These are phyloP conservation scores for Leucania comma DNA, from an alignment of 2,888 invertebrate genomes.

Conservation along the genomic window DNA sequence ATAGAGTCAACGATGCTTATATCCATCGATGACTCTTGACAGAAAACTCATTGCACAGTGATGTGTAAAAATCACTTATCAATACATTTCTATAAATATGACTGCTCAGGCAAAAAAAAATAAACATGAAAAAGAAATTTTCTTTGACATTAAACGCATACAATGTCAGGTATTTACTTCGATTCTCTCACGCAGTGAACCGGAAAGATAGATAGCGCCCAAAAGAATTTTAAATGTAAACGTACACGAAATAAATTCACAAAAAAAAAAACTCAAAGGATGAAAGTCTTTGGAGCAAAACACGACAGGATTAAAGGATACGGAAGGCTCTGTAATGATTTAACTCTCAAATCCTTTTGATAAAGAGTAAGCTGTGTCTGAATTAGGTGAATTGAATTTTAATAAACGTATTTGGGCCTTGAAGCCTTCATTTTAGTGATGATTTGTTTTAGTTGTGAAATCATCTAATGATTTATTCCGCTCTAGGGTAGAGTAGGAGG, in stretches of 20 bases:
- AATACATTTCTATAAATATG: neutral
- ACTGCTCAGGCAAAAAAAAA: neutral
- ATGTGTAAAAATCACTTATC: neutral
- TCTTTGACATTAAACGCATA: constrained; percentile 51
- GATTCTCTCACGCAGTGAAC: constrained; percentile 57
- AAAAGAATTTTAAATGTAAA: constrained; percentile 64
- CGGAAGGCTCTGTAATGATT: constrained; percentile 31
- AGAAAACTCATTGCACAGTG: too few species aligned
- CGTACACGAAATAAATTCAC: constrained; percentile 66
- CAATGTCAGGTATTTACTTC: constrained; percentile 49
- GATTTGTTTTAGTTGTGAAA: too few species aligned
- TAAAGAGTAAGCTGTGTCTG: constrained; percentile 9
- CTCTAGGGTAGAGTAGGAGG: too few species aligned
- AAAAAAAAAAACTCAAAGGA: constrained; percentile 60
- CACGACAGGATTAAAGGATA: constrained; percentile 30
- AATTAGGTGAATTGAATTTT: constrained; percentile 20
- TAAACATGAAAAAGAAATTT: constrained; percentile 46
- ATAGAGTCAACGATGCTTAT: too few species aligned
- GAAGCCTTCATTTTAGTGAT: neutral
- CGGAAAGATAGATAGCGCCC: constrained; percentile 65
- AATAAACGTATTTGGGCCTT: neutral
- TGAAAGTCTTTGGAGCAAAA: constrained; percentile 45
- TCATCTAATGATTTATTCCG: too few species aligned
- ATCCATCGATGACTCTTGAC: too few species aligned
- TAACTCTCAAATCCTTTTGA: constrained; percentile 28